Evolutionary conservation across 2,888 invertebrate species (phyloP), one percentile per base, ranked within the genome.

Genomic region (Megaustenia siamemsis): DNA sequence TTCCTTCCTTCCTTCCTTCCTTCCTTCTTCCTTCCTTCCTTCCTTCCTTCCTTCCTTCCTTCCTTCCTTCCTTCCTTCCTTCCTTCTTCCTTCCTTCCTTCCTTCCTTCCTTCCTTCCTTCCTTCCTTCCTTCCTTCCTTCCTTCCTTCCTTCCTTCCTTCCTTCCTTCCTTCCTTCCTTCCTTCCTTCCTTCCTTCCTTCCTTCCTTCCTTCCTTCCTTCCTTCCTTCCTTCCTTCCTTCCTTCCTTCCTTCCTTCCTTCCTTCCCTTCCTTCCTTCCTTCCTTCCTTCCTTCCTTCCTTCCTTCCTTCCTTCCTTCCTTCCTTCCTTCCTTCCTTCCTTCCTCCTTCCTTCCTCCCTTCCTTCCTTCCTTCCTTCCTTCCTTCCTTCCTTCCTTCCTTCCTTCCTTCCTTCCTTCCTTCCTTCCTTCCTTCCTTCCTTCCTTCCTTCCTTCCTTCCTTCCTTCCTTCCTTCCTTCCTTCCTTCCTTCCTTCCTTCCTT

Each of bases 351-450:
- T 80, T 32, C 21, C 49, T 35, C 53, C n/a, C 40, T 53, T n/a
- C 24, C 53, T 81, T 45, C 28, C 60, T 73, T 45, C 43, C 81
- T 53, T 69, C 35, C 81, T 69, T 69, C 38, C 60, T 60, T 49
- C 18, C 56, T 56, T 18, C 18, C 56, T 56, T 18, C 56, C 18
- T 18, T 56, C 18, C 56, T 56, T 18, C 8, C 18, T 5, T 56
- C 56, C 18, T 56, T 56, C 18, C 56, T 56, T 56, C 56, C 21
- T 21, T 56, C 21, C 56, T 56, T 21, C 21, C 40, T 2, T 43
- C 24, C 68, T 45, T 80, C 69, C 43, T n/a, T 32, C 45, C 45
- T 43, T 80, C 68, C 15, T 18, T 21, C 28, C 28, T 40, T 69
- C 80, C 35, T 28, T 69, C 80, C 28, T 66, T 49, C 18, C 56